Evolutionary conservation across 2,797 vertebrate genomes (phyloP), one percentile per base, ranked within the genome.

Genomic region (Anabas testudineus): DNA sequence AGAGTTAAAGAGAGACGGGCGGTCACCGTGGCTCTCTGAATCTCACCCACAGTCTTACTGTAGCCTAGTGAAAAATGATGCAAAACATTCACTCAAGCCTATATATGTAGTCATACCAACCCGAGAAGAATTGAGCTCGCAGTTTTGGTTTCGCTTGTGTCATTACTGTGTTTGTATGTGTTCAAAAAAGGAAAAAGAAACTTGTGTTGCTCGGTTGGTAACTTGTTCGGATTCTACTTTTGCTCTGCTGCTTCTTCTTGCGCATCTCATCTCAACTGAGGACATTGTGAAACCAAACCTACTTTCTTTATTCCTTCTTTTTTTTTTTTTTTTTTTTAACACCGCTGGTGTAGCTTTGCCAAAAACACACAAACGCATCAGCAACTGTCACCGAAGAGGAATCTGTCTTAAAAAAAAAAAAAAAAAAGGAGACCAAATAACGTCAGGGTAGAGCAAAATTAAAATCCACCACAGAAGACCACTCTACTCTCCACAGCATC

Each of bases 31-130:
- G 63, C 75, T 76, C 74, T 88, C 88, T 82, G 81, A 75, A 77
- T 90, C 89, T 89, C 86, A 86, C 84, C 88, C 83, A 61, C 87
- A 91, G 89, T 94, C 91, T 93, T 93, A 92, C 87, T 91, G 86
- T 90, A 92, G 92, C 90, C 87, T 86, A 88, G 81, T n/a, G 67
- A 82, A 86, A 82, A 90, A 87, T 16, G 74, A 92, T 92, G 90
- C 91, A 93, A 90, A 90, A 86, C 84, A 89, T 87, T 89, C 87
- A 90, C 88, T 88, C 72, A 83, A 90, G 89, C 90, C 88, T 89
- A 90, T 88, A 84, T 75, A 86, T 80, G 72, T 86, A 39, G 63
- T 54, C 21, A 34, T 83, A 80, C 67, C 72, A 47, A 82, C 62
- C 75, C 84, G 75, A 13, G 78, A 84, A 65, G 76, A 84, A 57